Evolutionary conservation across 2,888 invertebrate species (phyloP), one percentile per base, ranked within the genome.

Genomic region (Lasioglossum calceatum): DNA sequence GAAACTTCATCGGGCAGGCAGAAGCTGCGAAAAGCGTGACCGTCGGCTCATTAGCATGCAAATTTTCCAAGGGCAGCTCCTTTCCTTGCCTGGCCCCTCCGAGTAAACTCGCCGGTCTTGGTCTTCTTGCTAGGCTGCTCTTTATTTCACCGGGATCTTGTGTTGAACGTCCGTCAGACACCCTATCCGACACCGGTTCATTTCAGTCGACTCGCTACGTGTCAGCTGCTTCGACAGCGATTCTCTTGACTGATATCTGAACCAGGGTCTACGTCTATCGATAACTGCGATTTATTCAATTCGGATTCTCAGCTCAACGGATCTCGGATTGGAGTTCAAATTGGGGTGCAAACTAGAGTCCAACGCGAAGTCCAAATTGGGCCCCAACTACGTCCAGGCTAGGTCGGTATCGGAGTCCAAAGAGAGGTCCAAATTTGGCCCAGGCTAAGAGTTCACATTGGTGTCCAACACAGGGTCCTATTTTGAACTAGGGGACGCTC

Each of bases 11-110:
- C 84, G 87, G 85, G 77, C 79, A 58, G 71, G 50, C 83, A 81
- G 81, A 36, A 81, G 80, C 82, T 77, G 81, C 74, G 87, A 80
- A 82, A 86, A 81, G 82, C 81, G 84, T 77, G 87, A 82, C 83
- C 87, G 88, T 89, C 86, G 88, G 86, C 90, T 92, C 88, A 88
- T 92, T 89, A 90, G 91, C 87, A 92, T 92, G 92, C 84, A 92
- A 92, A 92, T 92, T 88, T 88, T 84, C 82, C 79, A 72, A 82
- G 82, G 81, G n/a, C 78, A 74, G 72, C 27, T 39, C 67, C n/a
- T 39, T 47, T 1, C 50, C 19, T 50, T 50, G 54, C 23, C 54
- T 42, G 50, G 47, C 42, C 39, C 74, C 76, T 44, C 73, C 74
- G 12, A 54, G 42, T 64, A 75, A 77, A 79, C 77, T 79, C 27